Conservation (phyloP, 1,140 invertebrate genomes). For the Ceratina calcarata region DNA sequence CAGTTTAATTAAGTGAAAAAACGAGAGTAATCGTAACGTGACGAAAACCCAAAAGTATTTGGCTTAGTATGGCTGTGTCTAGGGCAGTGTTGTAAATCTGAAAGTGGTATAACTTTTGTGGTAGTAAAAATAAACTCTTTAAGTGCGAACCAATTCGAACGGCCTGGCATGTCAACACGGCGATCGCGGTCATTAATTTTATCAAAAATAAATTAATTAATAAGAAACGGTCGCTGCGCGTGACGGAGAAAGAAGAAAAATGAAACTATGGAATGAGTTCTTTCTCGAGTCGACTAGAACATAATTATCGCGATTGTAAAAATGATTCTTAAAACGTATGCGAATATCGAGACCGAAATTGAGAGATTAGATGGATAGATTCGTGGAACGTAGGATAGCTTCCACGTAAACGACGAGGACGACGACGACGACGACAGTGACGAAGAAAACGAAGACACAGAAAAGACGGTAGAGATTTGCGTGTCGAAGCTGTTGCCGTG, state of each 20-base stretch:
- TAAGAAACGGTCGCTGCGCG: neutral
- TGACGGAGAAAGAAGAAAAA: neutral
- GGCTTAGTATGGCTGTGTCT: constrained; percentile 80
- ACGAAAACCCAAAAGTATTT: constrained; percentile 78
- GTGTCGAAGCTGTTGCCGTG: constrained; percentile 57
- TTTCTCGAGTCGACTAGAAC: neutral
- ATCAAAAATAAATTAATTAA: neutral
- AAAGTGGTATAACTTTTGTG: constrained; percentile 66
- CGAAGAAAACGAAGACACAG: too few relatives aligned
- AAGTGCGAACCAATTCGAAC: constrained; percentile 58
- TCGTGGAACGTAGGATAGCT: neutral
- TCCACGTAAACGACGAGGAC: neutral
- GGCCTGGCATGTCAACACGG: constrained; percentile 51
- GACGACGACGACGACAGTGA: too few relatives aligned
- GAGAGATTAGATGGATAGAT: too few relatives aligned
- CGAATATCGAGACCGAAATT: neutral
- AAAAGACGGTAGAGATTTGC: neutral
- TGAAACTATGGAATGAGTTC: neutral
- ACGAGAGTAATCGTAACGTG: constrained; percentile 60
- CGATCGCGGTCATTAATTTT: constrained; percentile 15
- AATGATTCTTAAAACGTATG: constrained; percentile 3
- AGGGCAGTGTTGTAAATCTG: constrained; percentile 76
- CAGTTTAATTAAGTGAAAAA: constrained; percentile 57
- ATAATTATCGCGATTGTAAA: constrained; percentile 5
- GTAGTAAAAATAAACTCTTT: constrained; percentile 50